Evolutionary conservation across 2,113 vertebrate species (phyloP).

Genomic region (Fulica atra): DNA sequence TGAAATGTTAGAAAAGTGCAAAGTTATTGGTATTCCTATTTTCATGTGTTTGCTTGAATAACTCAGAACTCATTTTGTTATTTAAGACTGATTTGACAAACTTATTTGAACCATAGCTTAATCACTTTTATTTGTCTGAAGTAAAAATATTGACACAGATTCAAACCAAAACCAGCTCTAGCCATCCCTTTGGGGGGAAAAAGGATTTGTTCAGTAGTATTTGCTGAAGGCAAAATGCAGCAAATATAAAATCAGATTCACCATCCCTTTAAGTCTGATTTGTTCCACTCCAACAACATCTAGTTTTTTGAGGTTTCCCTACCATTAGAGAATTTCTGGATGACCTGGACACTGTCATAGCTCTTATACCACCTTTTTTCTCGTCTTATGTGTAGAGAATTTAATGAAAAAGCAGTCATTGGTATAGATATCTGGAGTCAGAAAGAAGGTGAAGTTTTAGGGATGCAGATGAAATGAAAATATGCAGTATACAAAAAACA

Average conservation of each 20-base stretch:
- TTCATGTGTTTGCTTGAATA: constrained; percentile 35
- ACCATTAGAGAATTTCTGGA: neutral
- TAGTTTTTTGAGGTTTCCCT: constrained; percentile 11
- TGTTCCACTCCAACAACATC: neutral
- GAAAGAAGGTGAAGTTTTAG: neutral
- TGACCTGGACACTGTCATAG: neutral
- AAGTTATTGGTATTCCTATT: constrained; percentile 14
- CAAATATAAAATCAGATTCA: constrained; percentile 17
- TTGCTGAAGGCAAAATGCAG: constrained; percentile 25
- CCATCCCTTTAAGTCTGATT: constrained; percentile 11
- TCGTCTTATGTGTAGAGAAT: neutral
- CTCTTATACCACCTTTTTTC: neutral
- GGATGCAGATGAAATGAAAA: neutral
- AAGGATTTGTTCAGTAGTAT: constrained; percentile 10
- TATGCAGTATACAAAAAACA: neutral
- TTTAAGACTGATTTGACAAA: constrained; percentile 57
- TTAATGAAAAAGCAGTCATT: neutral
- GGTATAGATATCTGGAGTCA: neutral
- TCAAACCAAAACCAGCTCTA: constrained; percentile 21
- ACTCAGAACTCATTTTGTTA: constrained; percentile 33
- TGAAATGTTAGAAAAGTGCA: constrained; percentile 9
- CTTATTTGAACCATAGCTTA: constrained; percentile 17
- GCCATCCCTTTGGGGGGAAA: neutral
- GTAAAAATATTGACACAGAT: constrained; percentile 40
- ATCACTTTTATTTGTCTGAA: constrained; percentile 64